Evolutionary conservation across 2,797 vertebrate genomes (phyloP).

Genomic region (Paratrypauchen microcephalus): DNA sequence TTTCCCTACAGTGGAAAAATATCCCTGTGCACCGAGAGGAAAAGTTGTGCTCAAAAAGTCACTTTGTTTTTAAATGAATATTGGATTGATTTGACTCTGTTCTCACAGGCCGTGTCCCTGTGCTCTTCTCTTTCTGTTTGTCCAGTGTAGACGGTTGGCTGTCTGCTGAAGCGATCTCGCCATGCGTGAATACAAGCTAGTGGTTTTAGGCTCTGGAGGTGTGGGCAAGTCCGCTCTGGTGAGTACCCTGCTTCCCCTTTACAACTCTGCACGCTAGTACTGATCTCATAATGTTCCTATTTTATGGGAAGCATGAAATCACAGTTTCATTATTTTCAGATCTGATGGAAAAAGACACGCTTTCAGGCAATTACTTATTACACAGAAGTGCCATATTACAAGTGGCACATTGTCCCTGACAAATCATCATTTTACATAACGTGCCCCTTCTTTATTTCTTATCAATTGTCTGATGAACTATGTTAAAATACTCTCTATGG

Average conservation of each 20-base stretch:
- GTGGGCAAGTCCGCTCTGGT: constrained; percentile 99
- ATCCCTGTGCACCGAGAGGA: constrained; percentile 22
- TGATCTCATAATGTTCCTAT: neutral
- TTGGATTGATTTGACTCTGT: constrained; percentile 10
- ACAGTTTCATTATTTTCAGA: neutral
- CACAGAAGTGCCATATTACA: neutral
- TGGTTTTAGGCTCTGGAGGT: constrained; percentile 99
- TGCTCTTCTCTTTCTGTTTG: constrained; percentile 34
- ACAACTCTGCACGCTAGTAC: constrained; percentile 27
- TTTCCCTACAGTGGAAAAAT: constrained; percentile 45
- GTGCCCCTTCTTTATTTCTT: neutral
- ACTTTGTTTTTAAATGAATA: constrained; percentile 3
- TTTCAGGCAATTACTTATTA: neutral
- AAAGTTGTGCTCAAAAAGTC: constrained; percentile 36
- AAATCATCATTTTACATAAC: neutral
- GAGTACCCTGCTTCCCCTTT: constrained; percentile 70
- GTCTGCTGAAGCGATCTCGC: constrained; percentile 86
- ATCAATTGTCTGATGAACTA: neutral
- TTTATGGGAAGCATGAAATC: neutral
- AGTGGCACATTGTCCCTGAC: neutral
- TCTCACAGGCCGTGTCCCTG: constrained; percentile 26
- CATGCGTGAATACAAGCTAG: constrained; percentile 99
- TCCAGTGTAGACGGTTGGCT: constrained; percentile 79
- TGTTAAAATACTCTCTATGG: neutral
- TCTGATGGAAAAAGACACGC: neutral